A percentile compares a stretch with the other conserved stretches of the same genome.
Conservation (phyloP, 2,888 invertebrate species). For the Proisotoma minuta region DNA sequence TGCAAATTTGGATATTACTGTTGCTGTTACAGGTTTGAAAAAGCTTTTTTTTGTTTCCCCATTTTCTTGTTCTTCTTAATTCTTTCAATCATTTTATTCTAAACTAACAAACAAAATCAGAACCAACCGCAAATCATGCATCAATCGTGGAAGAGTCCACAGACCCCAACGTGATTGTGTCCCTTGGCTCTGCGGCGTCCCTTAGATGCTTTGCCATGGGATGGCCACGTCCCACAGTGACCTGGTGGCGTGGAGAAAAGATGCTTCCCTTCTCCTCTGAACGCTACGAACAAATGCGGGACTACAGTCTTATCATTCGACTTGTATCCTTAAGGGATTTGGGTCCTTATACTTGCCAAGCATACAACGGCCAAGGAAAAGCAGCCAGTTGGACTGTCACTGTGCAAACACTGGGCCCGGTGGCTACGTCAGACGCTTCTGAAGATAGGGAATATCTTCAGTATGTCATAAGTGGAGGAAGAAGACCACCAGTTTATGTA, state of each 20-base stretch:
- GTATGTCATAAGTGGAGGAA: constrained; percentile 55
- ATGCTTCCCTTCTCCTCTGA: constrained; percentile 69
- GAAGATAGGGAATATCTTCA: constrained; percentile 60
- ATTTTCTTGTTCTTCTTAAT: background rate
- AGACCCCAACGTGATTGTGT: constrained; percentile 55
- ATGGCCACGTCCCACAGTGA: constrained; percentile 70
- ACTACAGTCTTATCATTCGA: constrained; percentile 69
- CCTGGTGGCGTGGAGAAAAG: constrained; percentile 75
- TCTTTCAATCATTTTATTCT: constrained; percentile 23
- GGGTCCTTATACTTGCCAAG: constrained; percentile 80
- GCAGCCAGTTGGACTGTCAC: constrained; percentile 72
- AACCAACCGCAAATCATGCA: constrained; percentile 60
- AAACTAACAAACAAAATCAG: too few species aligned
- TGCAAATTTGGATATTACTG: constrained; percentile 7
- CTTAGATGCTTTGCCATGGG: constrained; percentile 79
- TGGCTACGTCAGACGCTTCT: constrained; percentile 55
- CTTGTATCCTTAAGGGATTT: constrained; percentile 66
- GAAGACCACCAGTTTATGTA: background rate
- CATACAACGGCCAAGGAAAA: constrained; percentile 71
- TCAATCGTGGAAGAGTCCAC: constrained; percentile 62
- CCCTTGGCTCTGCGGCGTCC: constrained; percentile 64
- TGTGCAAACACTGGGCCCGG: constrained; percentile 67
- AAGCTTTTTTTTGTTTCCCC: background rate
- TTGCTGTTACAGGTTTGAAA: constrained; percentile 40
- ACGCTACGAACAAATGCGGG: constrained; percentile 67